phyloP scores from a whole-genome alignment of 2,888 invertebrate genomes.

The Colletes collaris region DNA sequence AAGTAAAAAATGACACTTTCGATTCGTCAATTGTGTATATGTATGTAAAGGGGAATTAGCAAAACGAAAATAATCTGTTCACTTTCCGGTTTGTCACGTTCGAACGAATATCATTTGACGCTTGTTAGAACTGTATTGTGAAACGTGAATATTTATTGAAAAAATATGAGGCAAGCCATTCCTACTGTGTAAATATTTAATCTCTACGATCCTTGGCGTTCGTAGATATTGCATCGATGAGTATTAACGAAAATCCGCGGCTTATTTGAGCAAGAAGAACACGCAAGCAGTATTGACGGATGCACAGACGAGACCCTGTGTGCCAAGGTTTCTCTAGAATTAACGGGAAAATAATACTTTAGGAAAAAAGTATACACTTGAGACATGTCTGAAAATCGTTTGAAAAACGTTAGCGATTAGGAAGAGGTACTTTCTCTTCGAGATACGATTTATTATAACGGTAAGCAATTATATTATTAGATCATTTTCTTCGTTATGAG shows the following conservation, averaged over 20 bases:
- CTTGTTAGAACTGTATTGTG: background rate
- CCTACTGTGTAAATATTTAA: slow-evolving; percentile 54
- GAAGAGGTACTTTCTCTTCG: background rate
- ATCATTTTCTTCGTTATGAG: background rate
- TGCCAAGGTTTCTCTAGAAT: background rate
- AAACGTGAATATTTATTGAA: background rate
- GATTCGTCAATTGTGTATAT: too few species aligned
- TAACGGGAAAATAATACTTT: background rate
- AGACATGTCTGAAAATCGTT: background rate
- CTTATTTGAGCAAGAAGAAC: slow-evolving; percentile 51
- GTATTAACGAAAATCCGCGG: slow-evolving; percentile 41
- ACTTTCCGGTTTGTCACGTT: background rate
- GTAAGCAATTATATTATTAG: slow-evolving; percentile 10
- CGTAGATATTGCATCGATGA: slow-evolving; percentile 9
- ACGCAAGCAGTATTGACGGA: slow-evolving; percentile 9
- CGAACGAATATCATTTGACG: background rate
- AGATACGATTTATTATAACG: background rate
- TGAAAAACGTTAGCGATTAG: background rate
- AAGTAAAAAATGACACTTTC: too few species aligned
- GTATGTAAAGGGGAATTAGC: background rate
- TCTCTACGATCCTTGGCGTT: slow-evolving; percentile 21
- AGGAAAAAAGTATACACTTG: background rate
- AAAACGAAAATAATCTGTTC: background rate
- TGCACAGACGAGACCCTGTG: background rate
- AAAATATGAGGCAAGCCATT: background rate